phyloP scores from a whole-genome alignment of 1,140 invertebrate genomes.

The Drosophila triauraria region DNA sequence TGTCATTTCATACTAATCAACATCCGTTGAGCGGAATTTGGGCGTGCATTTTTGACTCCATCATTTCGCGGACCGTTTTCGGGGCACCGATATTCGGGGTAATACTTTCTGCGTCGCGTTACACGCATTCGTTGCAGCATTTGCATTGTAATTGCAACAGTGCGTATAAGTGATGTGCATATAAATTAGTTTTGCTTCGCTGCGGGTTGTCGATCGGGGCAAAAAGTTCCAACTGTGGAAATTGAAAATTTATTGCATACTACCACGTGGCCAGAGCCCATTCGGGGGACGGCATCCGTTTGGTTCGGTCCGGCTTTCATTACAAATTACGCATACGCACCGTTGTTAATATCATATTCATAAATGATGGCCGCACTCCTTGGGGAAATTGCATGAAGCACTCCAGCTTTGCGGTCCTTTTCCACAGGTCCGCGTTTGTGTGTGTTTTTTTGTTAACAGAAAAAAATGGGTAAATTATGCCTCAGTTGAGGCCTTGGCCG shows the following conservation, averaged over 20 bases:
- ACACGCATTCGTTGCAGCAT: conserved; percentile 62
- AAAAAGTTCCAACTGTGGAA: conserved; percentile 51
- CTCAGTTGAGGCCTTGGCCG: conserved; percentile 5
- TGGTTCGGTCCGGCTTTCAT: conserved; percentile 30
- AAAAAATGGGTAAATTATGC: conserved; percentile 49
- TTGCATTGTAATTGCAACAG: conserved; percentile 68
- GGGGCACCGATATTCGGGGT: conserved; percentile 15
- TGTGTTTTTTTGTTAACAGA: conserved; percentile 18
- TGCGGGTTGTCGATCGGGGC: conserved; percentile 28
- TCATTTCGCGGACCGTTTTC: conserved; percentile 33
- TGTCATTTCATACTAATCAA: conserved; percentile 80
- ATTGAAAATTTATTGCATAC: conserved; percentile 77
- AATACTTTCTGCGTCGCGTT: conserved; percentile 51
- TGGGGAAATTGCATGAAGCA: conserved; percentile 55
- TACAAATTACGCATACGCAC: conserved; percentile 73
- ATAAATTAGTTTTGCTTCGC: conserved; percentile 76
- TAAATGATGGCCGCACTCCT: conserved; percentile 52
- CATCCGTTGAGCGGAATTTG: conserved; percentile 63
- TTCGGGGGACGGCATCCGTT: conserved; percentile 5
- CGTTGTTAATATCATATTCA: conserved; percentile 79
- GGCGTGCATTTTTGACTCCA: conserved; percentile 35
- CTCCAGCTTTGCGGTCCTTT: conserved; percentile 36
- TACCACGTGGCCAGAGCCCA: conserved; percentile 4
- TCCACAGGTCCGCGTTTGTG: conserved; percentile 5
- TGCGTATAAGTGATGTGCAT: conserved; percentile 78